Conservation (phyloP, 2,888 invertebrate species). For the Agriopis leucophaearia region DNA sequence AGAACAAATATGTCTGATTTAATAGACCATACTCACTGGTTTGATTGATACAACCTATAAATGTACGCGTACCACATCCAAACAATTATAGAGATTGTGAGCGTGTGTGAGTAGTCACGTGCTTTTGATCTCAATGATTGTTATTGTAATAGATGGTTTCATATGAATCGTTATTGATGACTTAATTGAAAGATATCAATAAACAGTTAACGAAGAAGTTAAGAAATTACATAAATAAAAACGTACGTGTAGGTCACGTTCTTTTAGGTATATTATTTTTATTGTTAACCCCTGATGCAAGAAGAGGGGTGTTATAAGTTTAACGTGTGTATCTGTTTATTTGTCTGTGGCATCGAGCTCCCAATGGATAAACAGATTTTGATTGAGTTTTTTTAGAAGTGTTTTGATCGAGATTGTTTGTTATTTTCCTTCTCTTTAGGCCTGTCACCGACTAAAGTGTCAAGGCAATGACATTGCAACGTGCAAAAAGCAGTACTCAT, state of each 20-base stretch:
- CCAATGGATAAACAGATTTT: too few relatives aligned
- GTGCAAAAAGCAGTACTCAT: too few relatives aligned
- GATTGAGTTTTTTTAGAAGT: too few relatives aligned
- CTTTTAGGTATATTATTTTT: too few relatives aligned
- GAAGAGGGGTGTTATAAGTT: too few relatives aligned
- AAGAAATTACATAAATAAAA: neutral
- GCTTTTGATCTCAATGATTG: conserved; percentile 49
- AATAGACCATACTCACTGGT: conserved; percentile 51
- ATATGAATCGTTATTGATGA: conserved; percentile 31
- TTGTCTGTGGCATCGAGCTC: too few relatives aligned
- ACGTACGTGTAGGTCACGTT: neutral
- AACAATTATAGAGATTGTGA: conserved; percentile 20
- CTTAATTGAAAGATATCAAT: conserved; percentile 34
- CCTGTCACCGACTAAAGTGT: too few relatives aligned
- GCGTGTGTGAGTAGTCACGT: conserved; percentile 47
- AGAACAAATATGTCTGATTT: conserved; percentile 23
- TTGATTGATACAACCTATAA: conserved; percentile 21
- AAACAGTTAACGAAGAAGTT: conserved; percentile 6
- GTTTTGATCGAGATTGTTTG: too few relatives aligned
- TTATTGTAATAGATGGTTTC: conserved; percentile 39
- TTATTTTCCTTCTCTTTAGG: too few relatives aligned
- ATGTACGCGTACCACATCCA: conserved; percentile 16
- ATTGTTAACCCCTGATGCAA: too few relatives aligned
- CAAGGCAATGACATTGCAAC: too few relatives aligned
- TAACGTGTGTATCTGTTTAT: too few relatives aligned